Conservation (phyloP, 2,797 vertebrate species). For the Brachyalestes nurse region DNA sequence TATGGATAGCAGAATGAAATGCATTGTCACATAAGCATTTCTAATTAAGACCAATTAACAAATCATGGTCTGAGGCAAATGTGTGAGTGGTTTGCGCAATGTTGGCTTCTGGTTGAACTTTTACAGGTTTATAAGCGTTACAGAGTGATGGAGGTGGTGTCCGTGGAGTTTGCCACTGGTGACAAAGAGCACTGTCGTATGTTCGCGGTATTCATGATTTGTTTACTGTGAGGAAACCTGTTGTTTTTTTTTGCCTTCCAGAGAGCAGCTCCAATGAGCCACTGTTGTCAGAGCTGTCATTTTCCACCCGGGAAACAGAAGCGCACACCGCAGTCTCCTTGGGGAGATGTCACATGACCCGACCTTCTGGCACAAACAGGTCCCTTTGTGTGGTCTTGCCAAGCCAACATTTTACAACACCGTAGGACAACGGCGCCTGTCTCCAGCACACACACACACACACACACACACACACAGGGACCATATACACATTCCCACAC, state of each 20-base stretch:
- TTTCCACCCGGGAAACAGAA: constrained; percentile 39
- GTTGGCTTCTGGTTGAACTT: too few species aligned
- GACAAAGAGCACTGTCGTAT: too few species aligned
- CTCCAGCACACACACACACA: constrained; percentile 6
- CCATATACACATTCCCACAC: constrained; percentile 16
- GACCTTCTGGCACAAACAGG: constrained; percentile 40
- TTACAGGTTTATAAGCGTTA: too few species aligned
- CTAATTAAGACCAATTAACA: too few species aligned
- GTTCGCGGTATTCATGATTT: constrained; percentile 7
- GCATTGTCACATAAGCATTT: too few species aligned
- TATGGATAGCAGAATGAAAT: too few species aligned
- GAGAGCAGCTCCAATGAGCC: constrained; percentile 5
- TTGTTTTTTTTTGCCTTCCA: constrained; percentile 16
- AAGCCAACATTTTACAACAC: constrained; percentile 22
- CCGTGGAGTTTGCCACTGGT: too few species aligned
- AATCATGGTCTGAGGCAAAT: too few species aligned
- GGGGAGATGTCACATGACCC: constrained; percentile 44
- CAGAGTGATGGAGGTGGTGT: too few species aligned
- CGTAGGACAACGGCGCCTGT: not conserved
- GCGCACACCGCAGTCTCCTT: constrained; percentile 16
- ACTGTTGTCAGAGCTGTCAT: constrained; percentile 48
- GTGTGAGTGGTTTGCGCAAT: too few species aligned
- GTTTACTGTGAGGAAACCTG: constrained; percentile 36
- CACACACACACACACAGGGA: not conserved
- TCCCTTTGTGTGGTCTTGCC: constrained; percentile 11